These are phyloP conservation scores for Falco berigora DNA, from an alignment of 2,797 vertebrate genomes.

Conservation along the genomic window DNA sequence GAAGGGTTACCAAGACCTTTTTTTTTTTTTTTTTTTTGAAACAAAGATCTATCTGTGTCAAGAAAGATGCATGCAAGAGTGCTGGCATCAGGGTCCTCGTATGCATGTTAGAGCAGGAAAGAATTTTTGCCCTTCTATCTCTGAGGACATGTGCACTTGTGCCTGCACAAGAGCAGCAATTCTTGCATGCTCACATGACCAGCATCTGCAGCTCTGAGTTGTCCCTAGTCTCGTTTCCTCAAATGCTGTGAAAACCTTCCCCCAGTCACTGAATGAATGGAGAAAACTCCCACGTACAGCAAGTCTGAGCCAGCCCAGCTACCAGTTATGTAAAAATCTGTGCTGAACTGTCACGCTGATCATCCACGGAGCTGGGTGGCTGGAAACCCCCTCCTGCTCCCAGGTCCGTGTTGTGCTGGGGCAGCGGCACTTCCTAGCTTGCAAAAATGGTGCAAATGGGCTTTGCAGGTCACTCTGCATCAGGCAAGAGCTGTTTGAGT, in stretches of 20 bases:
- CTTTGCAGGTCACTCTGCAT: not conserved
- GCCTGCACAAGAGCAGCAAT: rapidly evolving
- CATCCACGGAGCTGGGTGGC: not conserved
- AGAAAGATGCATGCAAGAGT: not conserved
- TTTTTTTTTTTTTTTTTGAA: not conserved
- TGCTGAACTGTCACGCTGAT: not conserved
- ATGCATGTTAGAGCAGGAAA: not conserved
- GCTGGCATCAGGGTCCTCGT: not conserved
- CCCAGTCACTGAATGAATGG: not conserved
- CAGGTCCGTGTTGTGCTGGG: rapidly evolving
- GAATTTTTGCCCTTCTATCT: not conserved
- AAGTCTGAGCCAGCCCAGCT: not conserved
- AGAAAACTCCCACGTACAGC: not conserved
- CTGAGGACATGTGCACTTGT: not conserved
- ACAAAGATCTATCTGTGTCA: not conserved
- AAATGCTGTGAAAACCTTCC: not conserved
- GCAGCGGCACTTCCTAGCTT: not conserved
- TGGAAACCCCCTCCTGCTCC: not conserved
- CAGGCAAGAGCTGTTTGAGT: rapidly evolving
- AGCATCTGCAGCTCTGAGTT: not conserved
- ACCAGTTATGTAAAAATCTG: not conserved
- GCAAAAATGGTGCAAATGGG: not conserved
- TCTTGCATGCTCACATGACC: not conserved
- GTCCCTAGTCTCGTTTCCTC: not conserved
- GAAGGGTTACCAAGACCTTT: not conserved